Percentiles rank a stretch among this genome's conserved stretches.
Conservation (phyloP, 2,797 vertebrate species). For the Acropternis orthonyx region DNA sequence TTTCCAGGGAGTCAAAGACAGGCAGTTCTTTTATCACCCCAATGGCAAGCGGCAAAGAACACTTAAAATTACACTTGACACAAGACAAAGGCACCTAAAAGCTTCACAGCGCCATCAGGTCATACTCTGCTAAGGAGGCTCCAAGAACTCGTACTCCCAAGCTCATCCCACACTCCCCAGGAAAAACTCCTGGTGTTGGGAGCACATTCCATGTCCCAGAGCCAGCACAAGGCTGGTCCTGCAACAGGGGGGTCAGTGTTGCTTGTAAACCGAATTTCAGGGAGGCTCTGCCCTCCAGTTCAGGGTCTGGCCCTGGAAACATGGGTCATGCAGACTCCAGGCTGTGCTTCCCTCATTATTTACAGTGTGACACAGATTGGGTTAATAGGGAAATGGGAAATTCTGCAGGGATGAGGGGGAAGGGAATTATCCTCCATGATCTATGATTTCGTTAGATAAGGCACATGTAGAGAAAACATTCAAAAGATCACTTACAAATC, state of each 20-base stretch:
- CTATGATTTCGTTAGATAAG: conserved; percentile 35
- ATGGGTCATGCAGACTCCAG: neutral
- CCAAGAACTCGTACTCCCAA: neutral
- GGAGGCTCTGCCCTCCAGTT: neutral
- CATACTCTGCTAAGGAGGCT: neutral
- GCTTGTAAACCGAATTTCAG: neutral
- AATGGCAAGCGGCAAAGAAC: neutral
- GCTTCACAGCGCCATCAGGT: neutral
- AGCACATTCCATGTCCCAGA: neutral
- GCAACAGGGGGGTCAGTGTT: neutral
- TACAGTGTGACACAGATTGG: neutral
- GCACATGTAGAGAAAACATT: conserved; percentile 50
- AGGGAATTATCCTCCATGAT: neutral
- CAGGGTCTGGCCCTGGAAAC: neutral
- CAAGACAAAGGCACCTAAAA: conserved; percentile 43
- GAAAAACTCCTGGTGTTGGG: accelerated
- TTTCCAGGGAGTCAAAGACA: neutral
- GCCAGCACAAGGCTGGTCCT: neutral
- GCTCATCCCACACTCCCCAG: neutral
- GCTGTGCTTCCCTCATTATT: neutral
- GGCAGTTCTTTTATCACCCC: neutral
- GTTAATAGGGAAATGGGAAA: neutral
- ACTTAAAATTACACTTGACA: neutral
- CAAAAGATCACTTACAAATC: conserved; percentile 39
- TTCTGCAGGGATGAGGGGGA: neutral